These are phyloP conservation scores for Eudemis profundana DNA, from an alignment of 2,888 invertebrate genomes.

Conservation along the genomic window DNA sequence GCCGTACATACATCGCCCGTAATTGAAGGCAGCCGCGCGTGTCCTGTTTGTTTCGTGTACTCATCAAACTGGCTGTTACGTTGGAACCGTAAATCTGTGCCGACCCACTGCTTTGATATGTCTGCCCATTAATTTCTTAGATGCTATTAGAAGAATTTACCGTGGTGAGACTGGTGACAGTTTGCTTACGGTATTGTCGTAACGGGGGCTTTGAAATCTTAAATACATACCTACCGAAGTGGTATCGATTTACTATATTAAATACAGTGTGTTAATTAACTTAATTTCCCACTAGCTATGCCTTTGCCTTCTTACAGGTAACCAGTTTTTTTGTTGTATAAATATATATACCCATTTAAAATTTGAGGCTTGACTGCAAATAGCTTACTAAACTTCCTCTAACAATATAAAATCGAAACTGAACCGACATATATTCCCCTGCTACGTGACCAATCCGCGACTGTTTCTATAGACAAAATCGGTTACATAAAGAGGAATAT, in stretches of 20 bases:
- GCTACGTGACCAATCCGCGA: slow-evolving; percentile 8
- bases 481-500: slow-evolving; percentile 27
- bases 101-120: slow-evolving; percentile 51
- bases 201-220: background rate
- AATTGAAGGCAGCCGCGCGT: slow-evolving; percentile 45
- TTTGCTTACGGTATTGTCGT: slow-evolving; percentile 27
- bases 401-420: slow-evolving; percentile 1
- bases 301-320: too few species aligned
- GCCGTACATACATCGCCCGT: slow-evolving; percentile 43
- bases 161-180: slow-evolving; percentile 34
- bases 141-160: slow-evolving; percentile 35
- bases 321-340: background rate
- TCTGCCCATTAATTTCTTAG: slow-evolving; percentile 42
- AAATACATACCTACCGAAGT: too few species aligned
- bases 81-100: slow-evolving; percentile 60
- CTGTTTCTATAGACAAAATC: slow-evolving; percentile 19
- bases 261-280: too few species aligned
- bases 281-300: too few species aligned
- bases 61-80: slow-evolving; percentile 58
- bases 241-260: too few species aligned
- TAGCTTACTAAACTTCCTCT: background rate
- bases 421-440: background rate
- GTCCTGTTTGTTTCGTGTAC: slow-evolving; percentile 51
- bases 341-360: background rate
- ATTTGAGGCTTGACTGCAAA: background rate